Evolutionary conservation across 2,888 invertebrate species (phyloP).

Genomic region (Lamproptera curius): DNA sequence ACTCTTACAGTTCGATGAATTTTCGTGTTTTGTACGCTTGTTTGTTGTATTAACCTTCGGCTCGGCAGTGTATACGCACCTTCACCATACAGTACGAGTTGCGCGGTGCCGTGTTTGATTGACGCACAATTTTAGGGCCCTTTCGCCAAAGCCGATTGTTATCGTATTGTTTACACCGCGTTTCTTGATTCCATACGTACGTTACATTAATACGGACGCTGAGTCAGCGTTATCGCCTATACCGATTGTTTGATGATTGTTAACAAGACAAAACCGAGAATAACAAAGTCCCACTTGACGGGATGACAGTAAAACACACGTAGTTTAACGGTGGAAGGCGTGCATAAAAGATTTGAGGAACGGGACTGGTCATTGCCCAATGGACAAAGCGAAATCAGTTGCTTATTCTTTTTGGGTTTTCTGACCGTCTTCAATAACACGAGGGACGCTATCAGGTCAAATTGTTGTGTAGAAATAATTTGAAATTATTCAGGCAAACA

Average conservation of each 20-base stretch:
- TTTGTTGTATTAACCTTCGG: too few relatives aligned
- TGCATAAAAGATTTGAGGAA: neutral
- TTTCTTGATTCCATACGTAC: slow-evolving; percentile 34
- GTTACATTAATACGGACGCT: slow-evolving; percentile 32
- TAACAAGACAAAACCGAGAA: slow-evolving; percentile 37
- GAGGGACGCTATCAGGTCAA: neutral
- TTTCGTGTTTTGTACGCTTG: too few relatives aligned
- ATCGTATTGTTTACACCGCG: slow-evolving; percentile 52
- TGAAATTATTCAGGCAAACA: neutral
- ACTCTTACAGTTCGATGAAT: too few relatives aligned
- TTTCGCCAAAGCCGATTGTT: slow-evolving; percentile 54
- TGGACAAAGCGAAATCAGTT: neutral
- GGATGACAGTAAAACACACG: slow-evolving; percentile 12
- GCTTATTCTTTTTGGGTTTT: neutral
- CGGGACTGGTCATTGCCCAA: neutral
- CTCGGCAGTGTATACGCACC: too few relatives aligned
- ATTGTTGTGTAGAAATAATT: neutral
- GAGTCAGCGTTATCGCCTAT: slow-evolving; percentile 40
- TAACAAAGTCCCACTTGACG: slow-evolving; percentile 23
- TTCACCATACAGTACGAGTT: slow-evolving; percentile 28
- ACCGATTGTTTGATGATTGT: slow-evolving; percentile 30
- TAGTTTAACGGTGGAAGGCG: neutral
- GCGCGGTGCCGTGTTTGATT: slow-evolving; percentile 52
- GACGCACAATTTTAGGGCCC: slow-evolving; percentile 53
- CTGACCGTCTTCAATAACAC: neutral